These are phyloP conservation scores for Pseudoips prasinana DNA, from an alignment of 2,888 invertebrate genomes.

Conservation along the genomic window DNA sequence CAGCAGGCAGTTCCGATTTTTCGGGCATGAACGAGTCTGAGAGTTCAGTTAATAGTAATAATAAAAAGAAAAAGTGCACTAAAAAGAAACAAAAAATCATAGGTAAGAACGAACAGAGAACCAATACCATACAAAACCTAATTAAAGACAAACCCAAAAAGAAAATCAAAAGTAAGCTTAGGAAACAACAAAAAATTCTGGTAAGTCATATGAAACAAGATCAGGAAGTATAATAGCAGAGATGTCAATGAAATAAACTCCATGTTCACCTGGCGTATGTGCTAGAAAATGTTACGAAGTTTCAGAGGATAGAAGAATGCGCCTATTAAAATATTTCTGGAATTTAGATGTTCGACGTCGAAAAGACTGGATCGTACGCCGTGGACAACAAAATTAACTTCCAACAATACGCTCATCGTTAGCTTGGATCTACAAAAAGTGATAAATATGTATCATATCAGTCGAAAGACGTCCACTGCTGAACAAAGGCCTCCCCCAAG, in stretches of 20 bases:
- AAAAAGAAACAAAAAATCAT: slow-evolving; percentile 4
- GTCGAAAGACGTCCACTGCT: too few species aligned
- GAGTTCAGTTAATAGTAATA: slow-evolving; percentile 1
- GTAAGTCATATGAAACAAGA: slow-evolving; percentile 1
- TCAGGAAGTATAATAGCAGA: slow-evolving; percentile 2
- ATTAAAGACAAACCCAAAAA: slow-evolving; percentile 2
- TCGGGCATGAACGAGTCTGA: slow-evolving; percentile 2
- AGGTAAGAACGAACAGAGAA: slow-evolving; percentile 1
- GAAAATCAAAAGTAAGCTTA: slow-evolving; percentile 1
- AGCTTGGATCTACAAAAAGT: slow-evolving; percentile 32
- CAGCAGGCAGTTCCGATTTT: slow-evolving; percentile 4
- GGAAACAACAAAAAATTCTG: neutral
- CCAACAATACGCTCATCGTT: slow-evolving; percentile 2
- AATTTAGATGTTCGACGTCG: slow-evolving; percentile 5
- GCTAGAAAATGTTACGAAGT: slow-evolving; percentile 5
- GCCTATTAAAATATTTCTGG: slow-evolving; percentile 4
- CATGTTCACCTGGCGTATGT: slow-evolving; percentile 3
- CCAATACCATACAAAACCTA: slow-evolving; percentile 2
- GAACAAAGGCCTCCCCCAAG: too few species aligned
- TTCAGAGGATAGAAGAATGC: slow-evolving; percentile 2
- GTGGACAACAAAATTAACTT: neutral
- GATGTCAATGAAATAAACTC: slow-evolving; percentile 3
- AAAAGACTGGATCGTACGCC: slow-evolving; percentile 5
- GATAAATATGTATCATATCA: too few species aligned
- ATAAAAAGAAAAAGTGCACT: slow-evolving; percentile 4